A percentile compares a stretch with the other conserved stretches of the same genome.
Evolutionary conservation across 2,797 vertebrate species (phyloP).

Genomic region (Rhadinocentrus ornatus): DNA sequence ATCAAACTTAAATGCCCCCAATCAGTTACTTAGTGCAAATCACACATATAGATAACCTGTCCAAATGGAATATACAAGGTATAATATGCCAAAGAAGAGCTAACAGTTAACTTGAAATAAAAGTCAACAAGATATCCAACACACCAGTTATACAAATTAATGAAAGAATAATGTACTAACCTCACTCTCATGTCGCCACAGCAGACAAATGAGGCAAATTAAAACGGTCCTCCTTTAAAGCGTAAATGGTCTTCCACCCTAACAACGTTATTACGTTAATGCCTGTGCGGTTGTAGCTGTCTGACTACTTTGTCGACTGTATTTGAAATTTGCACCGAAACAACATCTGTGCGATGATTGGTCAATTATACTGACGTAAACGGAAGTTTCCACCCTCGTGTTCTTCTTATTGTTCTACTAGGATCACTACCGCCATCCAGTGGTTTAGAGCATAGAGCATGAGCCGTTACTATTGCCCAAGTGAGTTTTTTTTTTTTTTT

Average conservation of each 20-base stretch:
- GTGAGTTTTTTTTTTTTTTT: too few relatives aligned
- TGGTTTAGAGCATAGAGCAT: conserved; percentile 12
- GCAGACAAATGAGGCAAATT: neutral
- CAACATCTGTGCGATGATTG: conserved; percentile 57
- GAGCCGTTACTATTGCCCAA: too few relatives aligned
- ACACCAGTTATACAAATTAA: neutral
- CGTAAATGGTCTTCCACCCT: neutral
- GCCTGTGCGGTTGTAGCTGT: neutral
- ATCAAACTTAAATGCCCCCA: neutral
- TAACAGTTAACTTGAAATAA: conserved; percentile 9
- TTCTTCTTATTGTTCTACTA: neutral
- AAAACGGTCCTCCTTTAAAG: neutral
- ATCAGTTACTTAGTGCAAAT: neutral
- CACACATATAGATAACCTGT: neutral
- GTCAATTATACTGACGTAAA: conserved; percentile 29
- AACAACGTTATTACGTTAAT: neutral
- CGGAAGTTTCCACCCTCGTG: neutral
- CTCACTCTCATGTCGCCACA: conserved; percentile 79
- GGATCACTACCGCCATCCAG: neutral
- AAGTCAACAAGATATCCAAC: conserved; percentile 1
- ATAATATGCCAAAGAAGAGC: neutral
- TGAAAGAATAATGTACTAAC: conserved; percentile 57
- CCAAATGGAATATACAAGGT: neutral
- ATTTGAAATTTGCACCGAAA: conserved; percentile 70
- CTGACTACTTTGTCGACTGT: conserved; percentile 1